These are phyloP conservation scores for Ophion ventricosus DNA, from an alignment of 2,888 invertebrate species.

Conservation along the genomic window DNA sequence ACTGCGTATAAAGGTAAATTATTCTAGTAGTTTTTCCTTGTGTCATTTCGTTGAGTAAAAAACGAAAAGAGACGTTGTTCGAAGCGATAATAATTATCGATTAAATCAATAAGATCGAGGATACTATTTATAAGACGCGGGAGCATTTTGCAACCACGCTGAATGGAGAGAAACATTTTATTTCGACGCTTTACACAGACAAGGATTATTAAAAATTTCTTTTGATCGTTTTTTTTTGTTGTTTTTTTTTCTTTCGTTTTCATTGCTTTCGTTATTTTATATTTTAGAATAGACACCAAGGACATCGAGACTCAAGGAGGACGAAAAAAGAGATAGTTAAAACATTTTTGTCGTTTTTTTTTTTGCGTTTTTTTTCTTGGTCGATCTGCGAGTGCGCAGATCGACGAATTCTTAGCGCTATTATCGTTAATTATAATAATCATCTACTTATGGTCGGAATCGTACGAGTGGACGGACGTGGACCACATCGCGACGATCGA, in stretches of 20 bases:
- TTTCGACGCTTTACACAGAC: constrained; percentile 67
- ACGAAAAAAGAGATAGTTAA: constrained; percentile 75
- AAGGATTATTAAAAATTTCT: constrained; percentile 60
- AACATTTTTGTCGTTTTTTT: constrained; percentile 55
- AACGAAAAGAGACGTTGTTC: constrained; percentile 54
- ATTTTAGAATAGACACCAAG: constrained; percentile 78
- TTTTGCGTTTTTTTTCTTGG: constrained; percentile 33
- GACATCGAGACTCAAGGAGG: constrained; percentile 77
- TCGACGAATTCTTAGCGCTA: constrained; percentile 24
- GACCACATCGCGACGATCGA: constrained; percentile 73
- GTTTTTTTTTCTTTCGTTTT: constrained; percentile 41
- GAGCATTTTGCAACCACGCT: constrained; percentile 76
- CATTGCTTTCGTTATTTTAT: constrained; percentile 53
- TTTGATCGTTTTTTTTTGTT: constrained; percentile 56
- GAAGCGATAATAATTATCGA: constrained; percentile 35
- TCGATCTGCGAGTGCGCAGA: constrained; percentile 1
- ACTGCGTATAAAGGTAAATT: constrained; percentile 24
- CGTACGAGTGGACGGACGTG: constrained; percentile 74
- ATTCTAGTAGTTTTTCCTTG: constrained; percentile 64
- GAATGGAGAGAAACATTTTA: constrained; percentile 57
- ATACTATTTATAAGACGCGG: constrained; percentile 37
- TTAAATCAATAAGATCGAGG: constrained; percentile 45
- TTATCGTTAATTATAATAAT: constrained; percentile 38
- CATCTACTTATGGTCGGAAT: constrained; percentile 73
- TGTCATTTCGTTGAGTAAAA: constrained; percentile 48